These are phyloP conservation scores for Brachionus sp. DNA, from an alignment of 1,140 invertebrate genomes.

Conservation along the genomic window DNA sequence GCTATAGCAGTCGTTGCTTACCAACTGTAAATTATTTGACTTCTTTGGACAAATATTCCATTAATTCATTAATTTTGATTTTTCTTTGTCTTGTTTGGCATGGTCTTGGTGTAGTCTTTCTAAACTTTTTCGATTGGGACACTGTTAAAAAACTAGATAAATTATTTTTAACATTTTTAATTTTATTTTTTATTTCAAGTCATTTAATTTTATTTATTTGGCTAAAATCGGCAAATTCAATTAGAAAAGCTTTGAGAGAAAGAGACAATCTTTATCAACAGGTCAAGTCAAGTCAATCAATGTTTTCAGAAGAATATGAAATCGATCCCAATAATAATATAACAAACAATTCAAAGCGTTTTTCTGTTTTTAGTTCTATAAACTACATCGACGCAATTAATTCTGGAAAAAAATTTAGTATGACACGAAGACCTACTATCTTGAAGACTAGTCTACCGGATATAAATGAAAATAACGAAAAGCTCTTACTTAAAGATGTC, in stretches of 20 bases:
- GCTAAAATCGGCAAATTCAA: slow-evolving; percentile 28
- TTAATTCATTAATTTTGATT: not conserved
- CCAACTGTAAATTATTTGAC: slow-evolving; percentile 58
- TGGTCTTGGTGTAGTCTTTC: not conserved
- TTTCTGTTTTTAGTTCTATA: not conserved
- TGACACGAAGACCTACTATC: not conserved
- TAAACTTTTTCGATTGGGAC: not conserved
- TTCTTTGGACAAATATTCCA: slow-evolving; percentile 9
- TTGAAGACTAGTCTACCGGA: not conserved
- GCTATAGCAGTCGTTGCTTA: slow-evolving; percentile 57
- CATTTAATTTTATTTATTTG: slow-evolving; percentile 31
- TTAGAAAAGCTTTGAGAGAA: not conserved
- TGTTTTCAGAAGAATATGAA: not conserved
- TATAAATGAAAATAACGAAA: not conserved
- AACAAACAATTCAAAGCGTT: not conserved
- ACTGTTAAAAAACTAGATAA: not conserved
- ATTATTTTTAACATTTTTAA: slow-evolving; percentile 22
- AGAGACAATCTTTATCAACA: not conserved
- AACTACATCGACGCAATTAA: not conserved
- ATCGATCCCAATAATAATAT: not conserved
- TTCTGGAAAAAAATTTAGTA: not conserved
- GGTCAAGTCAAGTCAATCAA: not conserved
- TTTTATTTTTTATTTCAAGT: not conserved
- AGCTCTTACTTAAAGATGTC: not conserved
- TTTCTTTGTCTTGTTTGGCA: slow-evolving; percentile 11